Conservation (phyloP, 1,140 invertebrate species). For the Drosophila punjabiensis region DNA sequence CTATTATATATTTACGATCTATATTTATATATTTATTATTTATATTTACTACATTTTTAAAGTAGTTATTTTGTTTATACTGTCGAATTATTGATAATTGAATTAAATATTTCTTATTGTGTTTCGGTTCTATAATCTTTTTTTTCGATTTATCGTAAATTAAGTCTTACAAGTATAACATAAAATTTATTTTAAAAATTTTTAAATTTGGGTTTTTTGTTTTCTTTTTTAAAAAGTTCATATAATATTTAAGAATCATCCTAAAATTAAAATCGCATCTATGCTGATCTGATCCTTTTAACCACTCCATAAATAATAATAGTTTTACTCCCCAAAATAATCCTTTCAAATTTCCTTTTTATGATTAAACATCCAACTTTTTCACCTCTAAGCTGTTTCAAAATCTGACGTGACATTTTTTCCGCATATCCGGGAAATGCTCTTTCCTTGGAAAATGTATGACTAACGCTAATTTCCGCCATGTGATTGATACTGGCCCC, state of each 20-base stretch:
- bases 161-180: too few relatives aligned
- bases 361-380: slow-evolving; percentile 1
- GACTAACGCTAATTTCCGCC: slow-evolving; percentile 77
- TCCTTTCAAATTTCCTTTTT: neutral
- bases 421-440: slow-evolving; percentile 24
- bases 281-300: neutral
- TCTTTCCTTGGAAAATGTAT: slow-evolving; percentile 13
- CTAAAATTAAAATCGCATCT: neutral
- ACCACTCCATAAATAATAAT: neutral
- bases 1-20: too few relatives aligned
- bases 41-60: too few relatives aligned
- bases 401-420: slow-evolving; percentile 33
- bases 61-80: too few relatives aligned
- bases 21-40: too few relatives aligned
- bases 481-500: slow-evolving; percentile 44
- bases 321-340: neutral
- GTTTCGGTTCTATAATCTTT: too few relatives aligned
- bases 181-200: too few relatives aligned
- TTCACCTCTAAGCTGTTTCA: neutral
- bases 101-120: too few relatives aligned
- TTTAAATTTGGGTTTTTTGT: too few relatives aligned
- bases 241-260: neutral
- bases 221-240: neutral
- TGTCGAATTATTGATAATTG: too few relatives aligned
- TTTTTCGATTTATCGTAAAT: too few relatives aligned